Evolutionary conservation across 2,888 invertebrate genomes (phyloP).

Genomic region (Chaetogeoica ovagalla): DNA sequence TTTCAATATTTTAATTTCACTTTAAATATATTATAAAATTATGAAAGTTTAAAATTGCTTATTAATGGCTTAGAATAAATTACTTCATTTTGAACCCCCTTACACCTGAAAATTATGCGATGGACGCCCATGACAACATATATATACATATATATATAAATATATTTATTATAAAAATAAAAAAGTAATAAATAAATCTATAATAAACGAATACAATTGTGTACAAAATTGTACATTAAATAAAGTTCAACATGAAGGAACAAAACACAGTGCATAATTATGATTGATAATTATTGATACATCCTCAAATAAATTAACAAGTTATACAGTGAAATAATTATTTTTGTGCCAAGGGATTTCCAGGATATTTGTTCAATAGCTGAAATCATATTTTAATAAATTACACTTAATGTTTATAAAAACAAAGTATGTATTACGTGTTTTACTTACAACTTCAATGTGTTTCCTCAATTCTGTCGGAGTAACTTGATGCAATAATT

Average conservation of each 20-base stretch:
- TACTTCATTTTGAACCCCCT: no score
- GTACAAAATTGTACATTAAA: slow-evolving; percentile 32
- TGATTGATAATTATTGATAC: background rate
- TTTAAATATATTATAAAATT: no score
- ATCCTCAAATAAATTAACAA: slow-evolving; percentile 16
- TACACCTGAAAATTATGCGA: no score
- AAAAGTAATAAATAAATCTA: slow-evolving; percentile 16
- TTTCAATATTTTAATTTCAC: no score
- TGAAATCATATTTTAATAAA: slow-evolving; percentile 18
- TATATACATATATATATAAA: background rate
- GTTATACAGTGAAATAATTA: slow-evolving; percentile 14
- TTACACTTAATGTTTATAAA: background rate
- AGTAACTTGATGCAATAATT: slow-evolving; percentile 50
- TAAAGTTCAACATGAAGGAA: slow-evolving; percentile 36
- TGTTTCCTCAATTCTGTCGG: slow-evolving; percentile 49
- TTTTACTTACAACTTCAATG: slow-evolving; percentile 40
- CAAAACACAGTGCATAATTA: slow-evolving; percentile 6
- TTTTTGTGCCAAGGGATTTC: slow-evolving; percentile 33
- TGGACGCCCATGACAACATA: no score
- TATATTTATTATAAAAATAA: background rate
- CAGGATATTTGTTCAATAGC: slow-evolving; percentile 48
- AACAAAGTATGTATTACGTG: background rate
- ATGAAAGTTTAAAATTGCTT: no score
- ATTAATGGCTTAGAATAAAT: no score
- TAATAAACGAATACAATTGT: slow-evolving; percentile 7